phyloP scores from a whole-genome alignment of 2,888 invertebrate genomes.

The Meghimatium bilineatum region DNA sequence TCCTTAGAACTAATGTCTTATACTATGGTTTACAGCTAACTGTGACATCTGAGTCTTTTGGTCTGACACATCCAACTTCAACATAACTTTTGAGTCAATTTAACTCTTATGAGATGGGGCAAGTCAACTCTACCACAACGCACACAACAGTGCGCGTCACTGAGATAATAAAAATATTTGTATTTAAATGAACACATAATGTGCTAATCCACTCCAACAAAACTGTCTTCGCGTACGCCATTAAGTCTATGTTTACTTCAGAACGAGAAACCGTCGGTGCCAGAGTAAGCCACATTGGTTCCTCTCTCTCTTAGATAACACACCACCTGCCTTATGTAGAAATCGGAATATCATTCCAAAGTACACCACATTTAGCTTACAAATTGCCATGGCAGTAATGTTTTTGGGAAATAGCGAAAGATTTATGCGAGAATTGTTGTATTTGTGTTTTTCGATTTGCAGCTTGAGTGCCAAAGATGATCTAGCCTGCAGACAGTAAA shows the following conservation, averaged over 20 bases:
- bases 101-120: too few species aligned
- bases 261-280: not conserved
- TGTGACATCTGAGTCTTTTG: too few species aligned
- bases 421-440: not conserved
- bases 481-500: too few species aligned
- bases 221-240: not conserved
- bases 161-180: too few species aligned
- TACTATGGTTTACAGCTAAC: too few species aligned
- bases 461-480: too few species aligned
- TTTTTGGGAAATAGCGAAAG: not conserved
- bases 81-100: too few species aligned
- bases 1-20: too few species aligned
- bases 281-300: not conserved
- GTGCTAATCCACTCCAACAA: not conserved
- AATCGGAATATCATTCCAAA: not conserved
- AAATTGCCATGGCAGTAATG: not conserved
- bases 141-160: too few species aligned
- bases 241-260: not conserved
- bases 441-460: too few species aligned
- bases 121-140: too few species aligned
- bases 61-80: too few species aligned
- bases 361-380: not conserved
- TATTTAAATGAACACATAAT: not conserved
- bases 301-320: not conserved
- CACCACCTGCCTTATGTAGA: not conserved